Percentiles rank a stretch among this genome's conserved stretches.
Conservation (phyloP, 2,888 invertebrate genomes). For the Eupithecia inturbata region DNA sequence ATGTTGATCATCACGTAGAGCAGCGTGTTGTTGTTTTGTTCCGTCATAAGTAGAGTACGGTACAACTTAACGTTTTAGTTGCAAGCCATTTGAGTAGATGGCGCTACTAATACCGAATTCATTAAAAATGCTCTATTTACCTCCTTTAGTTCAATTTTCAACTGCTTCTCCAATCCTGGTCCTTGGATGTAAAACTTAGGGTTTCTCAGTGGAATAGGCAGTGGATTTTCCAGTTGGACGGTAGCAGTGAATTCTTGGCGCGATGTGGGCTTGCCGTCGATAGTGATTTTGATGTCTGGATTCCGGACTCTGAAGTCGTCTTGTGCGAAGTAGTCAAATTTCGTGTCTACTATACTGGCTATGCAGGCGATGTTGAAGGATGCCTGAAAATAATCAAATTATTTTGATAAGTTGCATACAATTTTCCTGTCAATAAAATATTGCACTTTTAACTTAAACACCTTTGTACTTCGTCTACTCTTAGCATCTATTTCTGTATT, state of each 20-base stretch:
- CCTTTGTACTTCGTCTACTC: too few species aligned
- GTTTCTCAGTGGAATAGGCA: constrained; percentile 90
- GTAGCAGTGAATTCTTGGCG: constrained; percentile 83
- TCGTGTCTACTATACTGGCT: constrained; percentile 90
- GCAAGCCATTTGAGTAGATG: constrained; percentile 40
- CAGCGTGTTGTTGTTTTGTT: not conserved
- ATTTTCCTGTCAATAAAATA: not conserved
- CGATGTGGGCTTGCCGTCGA: constrained; percentile 83
- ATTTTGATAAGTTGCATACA: not conserved
- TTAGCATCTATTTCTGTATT: too few species aligned
- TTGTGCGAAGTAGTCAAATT: constrained; percentile 94
- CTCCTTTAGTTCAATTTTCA: constrained; percentile 88
- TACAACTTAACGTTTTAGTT: constrained; percentile 14
- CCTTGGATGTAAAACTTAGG: constrained; percentile 93
- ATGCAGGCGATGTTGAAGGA: constrained; percentile 93
- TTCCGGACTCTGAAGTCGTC: constrained; percentile 95
- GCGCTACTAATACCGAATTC: constrained; percentile 29
- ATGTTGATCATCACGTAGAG: not conserved
- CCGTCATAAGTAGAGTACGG: not conserved
- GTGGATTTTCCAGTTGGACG: constrained; percentile 90
- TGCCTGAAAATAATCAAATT: constrained; percentile 68
- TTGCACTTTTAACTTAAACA: not conserved
- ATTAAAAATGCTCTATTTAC: constrained; percentile 57
- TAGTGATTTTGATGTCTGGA: constrained; percentile 92
- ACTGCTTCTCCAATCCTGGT: constrained; percentile 89